These are phyloP conservation scores for Noctua pronuba DNA, from an alignment of 2,888 invertebrate genomes.

Conservation along the genomic window DNA sequence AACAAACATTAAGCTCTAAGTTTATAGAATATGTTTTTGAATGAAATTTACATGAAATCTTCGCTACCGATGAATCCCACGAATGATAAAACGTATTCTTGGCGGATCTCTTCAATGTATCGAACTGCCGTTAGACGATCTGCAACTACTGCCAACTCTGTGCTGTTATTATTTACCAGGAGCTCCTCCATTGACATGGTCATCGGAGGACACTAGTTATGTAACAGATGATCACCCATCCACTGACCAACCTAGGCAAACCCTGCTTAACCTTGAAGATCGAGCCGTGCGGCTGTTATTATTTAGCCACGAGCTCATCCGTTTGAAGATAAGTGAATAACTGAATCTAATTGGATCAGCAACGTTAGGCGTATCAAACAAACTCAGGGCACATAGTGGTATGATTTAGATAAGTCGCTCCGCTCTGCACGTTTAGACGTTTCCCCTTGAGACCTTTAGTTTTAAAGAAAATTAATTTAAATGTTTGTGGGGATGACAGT, in stretches of 20 bases:
- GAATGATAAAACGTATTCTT: too few relatives aligned
- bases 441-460: slow-evolving; percentile 64
- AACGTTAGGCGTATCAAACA: slow-evolving; percentile 71
- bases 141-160: too few relatives aligned
- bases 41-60: too few relatives aligned
- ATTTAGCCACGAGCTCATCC: not conserved
- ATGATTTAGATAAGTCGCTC: slow-evolving; percentile 81
- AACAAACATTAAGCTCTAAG: too few relatives aligned
- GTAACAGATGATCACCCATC: not conserved
- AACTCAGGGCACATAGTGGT: slow-evolving; percentile 75
- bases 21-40: too few relatives aligned
- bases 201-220: too few relatives aligned
- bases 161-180: too few relatives aligned
- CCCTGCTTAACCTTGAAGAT: not conserved
- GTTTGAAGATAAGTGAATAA: not conserved
- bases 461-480: not conserved
- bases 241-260: not conserved
- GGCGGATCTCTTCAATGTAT: too few relatives aligned
- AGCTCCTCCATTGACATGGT: too few relatives aligned
- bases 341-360: slow-evolving; percentile 50
- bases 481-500: too few relatives aligned
- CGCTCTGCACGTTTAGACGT: slow-evolving; percentile 68
- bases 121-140: too few relatives aligned
- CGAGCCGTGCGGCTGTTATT: not conserved
- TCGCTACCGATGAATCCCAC: too few relatives aligned